Evolutionary conservation across 2,113 vertebrate genomes (phyloP), one percentile per base, ranked within the genome.

Genomic region (Engraulis encrasicolus): DNA sequence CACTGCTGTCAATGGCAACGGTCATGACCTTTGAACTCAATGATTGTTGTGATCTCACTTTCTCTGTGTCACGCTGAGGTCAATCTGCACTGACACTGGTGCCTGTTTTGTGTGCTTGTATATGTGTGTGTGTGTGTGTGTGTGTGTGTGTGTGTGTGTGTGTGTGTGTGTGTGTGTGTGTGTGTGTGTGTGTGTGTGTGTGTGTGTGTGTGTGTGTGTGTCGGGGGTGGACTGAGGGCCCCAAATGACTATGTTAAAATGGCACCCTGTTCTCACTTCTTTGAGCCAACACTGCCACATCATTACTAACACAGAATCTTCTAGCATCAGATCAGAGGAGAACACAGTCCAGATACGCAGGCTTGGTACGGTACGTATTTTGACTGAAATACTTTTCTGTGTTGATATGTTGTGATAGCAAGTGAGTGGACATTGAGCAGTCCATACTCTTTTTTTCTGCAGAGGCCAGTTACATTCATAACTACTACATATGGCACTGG

Each of bases 11-110:
- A 78, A 50, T 80, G 78, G 82, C 79, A 58, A 71, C 84, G 78
- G 85, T 78, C 77, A 34, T 20, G 81, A 84, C 86, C 86, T 82
- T 77, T 87, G 78, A 80, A 45, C 81, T 40, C 81, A 50, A 58
- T 80, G 78, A 86, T 80, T 81, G 85, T 27, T 54, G 78, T 38
- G 79, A 83, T 83, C 78, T 80, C 78, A 80, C 78, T 81, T 74
- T 38, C 37, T 45, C 17, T 48, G 52, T 45, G 82, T 82, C 82
- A 78, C 77, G 50, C 80, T 38, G 82, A 52, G 54, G 81, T 71
- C 34, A 79, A 49, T 80, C 54, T 38, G n/a, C 80, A 54, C 36
- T 58, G 80, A 81, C n/a, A 37, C 80, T 81, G 37, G 80, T 81
- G 19, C 40, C 50, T 38, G 34, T 80, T 80, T 23, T 80, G 49